Base-by-base conservation (phyloP, 2,888 invertebrate species). In the Habroteleia sp. region DNA sequence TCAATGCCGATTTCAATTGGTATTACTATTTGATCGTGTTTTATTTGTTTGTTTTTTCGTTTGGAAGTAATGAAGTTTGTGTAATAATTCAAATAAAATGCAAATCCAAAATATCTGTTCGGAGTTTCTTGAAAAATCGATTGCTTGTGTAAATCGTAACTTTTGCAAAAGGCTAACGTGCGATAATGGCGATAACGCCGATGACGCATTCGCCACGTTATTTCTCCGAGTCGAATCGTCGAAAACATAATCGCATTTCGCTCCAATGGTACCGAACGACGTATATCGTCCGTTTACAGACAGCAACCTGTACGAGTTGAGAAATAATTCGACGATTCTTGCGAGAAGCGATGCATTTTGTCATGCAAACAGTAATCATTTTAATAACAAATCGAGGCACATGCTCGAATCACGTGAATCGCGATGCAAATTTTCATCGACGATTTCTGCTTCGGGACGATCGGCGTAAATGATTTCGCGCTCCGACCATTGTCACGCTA, bases 331-430 rank as follows among this genome's bases (percentile, higher is more conserved):
- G 41, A 63, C 50, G 52, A 41, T 42, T 62, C 48, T 56, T 42
- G 33, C 37, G 48, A 52, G 46, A 52, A 44, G 79, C 76, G 79
- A n/a, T 76, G 80, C 80, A 81, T 82, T 83, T 85, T 81, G 82
- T 81, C 81, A 84, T 85, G 82, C 82, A 82, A 83, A 83, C 83
- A 77, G 76, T 52, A 76, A 74, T 81, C 81, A 85, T 85, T 85
- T 83, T 79, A 85, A 84, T 85, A 82, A 85, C 84, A 84, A 84
- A 84, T 84, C 79, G 79, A 73, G 76, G 76, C 71, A 77, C 82
- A 83, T 80, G 81, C 77, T 72, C 60, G 75, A 76, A 82, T 85
- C 84, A 84, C 83, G 82, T 84, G 84, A 84, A 74, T 52, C 20
- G 10, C 42, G 42, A 63, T 52, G 52, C 44, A 52, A 65, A 65